phyloP scores from a whole-genome alignment of 2,113 vertebrate species.

The Pseudopipra pipra region DNA sequence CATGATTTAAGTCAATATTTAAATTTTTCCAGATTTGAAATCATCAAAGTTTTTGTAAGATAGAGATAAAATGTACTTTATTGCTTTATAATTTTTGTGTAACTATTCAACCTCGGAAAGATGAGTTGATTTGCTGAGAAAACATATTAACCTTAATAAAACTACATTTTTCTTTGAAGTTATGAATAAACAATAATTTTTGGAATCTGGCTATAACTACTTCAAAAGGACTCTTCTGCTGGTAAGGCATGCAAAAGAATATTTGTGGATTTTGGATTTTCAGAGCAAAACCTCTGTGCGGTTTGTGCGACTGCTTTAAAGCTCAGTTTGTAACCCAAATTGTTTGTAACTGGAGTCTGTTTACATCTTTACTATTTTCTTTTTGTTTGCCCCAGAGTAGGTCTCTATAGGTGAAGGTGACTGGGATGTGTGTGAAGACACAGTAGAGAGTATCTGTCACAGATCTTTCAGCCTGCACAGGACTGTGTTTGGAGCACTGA shows the following conservation, averaged over 20 bases:
- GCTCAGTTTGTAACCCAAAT: neutral
- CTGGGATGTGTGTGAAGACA: neutral
- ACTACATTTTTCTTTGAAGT: constrained; percentile 49
- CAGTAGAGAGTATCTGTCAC: neutral
- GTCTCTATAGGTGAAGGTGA: neutral
- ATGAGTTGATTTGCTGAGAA: constrained; percentile 63
- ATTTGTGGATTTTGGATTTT: neutral
- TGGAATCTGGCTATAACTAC: constrained; percentile 70
- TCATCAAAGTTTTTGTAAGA: neutral
- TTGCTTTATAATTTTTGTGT: constrained; percentile 15
- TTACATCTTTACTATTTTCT: neutral
- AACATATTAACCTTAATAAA: constrained; percentile 67
- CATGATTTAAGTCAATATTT: neutral
- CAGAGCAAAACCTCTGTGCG: neutral
- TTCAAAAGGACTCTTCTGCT: constrained; percentile 70
- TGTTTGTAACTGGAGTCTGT: neutral
- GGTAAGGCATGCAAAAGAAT: constrained; percentile 22
- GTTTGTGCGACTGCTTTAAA: neutral
- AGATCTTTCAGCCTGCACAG: neutral
- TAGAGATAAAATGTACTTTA: neutral
- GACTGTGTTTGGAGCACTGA: neutral
- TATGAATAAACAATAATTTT: constrained; percentile 12
- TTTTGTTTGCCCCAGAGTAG: neutral
- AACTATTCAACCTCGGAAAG: constrained; percentile 62
- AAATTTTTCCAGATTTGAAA: neutral